A percentile compares a stretch with the other conserved stretches of the same genome.
Evolutionary conservation across 2,113 vertebrate species (phyloP).

Genomic region (Mormoops blainvillei): DNA sequence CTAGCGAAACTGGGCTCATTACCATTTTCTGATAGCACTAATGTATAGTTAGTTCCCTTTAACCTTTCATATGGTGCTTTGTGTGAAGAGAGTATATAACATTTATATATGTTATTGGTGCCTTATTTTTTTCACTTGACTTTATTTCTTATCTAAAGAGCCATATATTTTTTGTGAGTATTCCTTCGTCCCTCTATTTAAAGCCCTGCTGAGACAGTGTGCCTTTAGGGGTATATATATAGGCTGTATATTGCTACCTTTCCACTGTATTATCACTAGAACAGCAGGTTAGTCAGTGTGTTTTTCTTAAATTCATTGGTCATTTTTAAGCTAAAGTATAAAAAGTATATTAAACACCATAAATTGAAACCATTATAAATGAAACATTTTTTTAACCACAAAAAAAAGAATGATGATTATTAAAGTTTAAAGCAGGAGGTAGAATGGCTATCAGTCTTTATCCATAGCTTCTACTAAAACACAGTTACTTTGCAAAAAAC

Average conservation of each 20-base stretch:
- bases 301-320: neutral
- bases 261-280: neutral
- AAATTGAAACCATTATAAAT: constrained; percentile 24
- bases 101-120: constrained; percentile 76
- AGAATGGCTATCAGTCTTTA: neutral
- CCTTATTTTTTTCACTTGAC: constrained; percentile 78
- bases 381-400: neutral
- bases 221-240: constrained; percentile 36
- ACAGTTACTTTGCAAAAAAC: neutral
- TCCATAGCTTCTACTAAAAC: neutral
- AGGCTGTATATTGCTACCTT: neutral
- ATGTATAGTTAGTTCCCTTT: constrained; percentile 46
- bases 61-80: constrained; percentile 70
- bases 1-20: neutral
- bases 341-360: neutral
- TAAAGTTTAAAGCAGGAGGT: neutral
- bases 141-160: constrained; percentile 70
- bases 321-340: neutral
- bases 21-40: constrained; percentile 26
- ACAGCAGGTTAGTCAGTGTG: neutral
- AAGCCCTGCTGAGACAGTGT: neutral
- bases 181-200: constrained; percentile 37
- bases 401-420: neutral
- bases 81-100: constrained; percentile 45
- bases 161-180: constrained; percentile 66